Conservation (phyloP, 2,113 vertebrate genomes). For the Grammatotria lemairii region DNA sequence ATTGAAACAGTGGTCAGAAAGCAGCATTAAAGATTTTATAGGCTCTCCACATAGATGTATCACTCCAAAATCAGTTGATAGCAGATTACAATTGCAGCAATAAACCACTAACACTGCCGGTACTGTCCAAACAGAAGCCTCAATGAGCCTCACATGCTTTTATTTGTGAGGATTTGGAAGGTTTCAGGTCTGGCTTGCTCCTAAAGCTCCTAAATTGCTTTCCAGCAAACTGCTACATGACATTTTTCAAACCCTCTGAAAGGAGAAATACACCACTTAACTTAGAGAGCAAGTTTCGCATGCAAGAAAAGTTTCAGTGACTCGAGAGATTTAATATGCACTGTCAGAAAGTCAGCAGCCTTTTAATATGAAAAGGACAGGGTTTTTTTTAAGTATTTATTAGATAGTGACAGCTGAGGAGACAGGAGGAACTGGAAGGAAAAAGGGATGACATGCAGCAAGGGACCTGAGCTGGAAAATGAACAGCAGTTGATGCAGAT, state of each 20-base stretch:
- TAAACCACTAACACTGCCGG: background rate
- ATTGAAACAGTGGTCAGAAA: conserved; percentile 52
- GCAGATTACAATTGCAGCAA: conserved; percentile 19
- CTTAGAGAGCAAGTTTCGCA: background rate
- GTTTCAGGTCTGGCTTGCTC: conserved; percentile 19
- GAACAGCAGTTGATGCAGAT: background rate
- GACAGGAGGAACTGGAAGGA: background rate
- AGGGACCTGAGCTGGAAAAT: background rate
- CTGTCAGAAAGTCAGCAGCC: background rate
- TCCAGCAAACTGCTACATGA: conserved; percentile 29
- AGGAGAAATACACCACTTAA: conserved; percentile 9
- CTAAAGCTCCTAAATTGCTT: conserved; percentile 31
- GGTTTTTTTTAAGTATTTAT: accelerated
- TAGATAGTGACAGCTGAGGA: background rate
- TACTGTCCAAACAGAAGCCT: background rate
- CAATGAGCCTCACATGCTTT: background rate
- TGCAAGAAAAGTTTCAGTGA: background rate
- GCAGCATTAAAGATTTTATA: conserved; percentile 33
- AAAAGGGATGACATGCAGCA: background rate
- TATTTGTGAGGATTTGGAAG: background rate
- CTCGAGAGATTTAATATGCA: conserved; percentile 1
- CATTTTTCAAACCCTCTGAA: conserved; percentile 26
- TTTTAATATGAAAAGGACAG: conserved; percentile 2
- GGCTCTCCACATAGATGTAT: conserved; percentile 17
- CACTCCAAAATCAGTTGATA: conserved; percentile 22